phyloP scores from a whole-genome alignment of 2,113 vertebrate genomes.

The Oxygymnocypris stewartii region DNA sequence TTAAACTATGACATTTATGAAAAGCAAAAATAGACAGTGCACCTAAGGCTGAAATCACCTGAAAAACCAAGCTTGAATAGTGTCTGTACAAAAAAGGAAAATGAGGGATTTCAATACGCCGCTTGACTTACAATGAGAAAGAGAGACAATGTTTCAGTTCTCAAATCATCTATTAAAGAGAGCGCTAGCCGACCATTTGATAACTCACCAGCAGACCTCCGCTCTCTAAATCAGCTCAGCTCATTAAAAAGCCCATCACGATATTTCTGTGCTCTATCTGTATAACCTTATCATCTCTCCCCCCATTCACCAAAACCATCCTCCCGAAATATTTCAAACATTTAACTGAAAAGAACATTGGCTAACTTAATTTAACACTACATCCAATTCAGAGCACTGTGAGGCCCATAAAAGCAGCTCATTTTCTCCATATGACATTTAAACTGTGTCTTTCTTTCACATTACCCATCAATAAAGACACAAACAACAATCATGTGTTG shows the following conservation, averaged over 20 bases:
- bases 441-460: not conserved
- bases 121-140: not conserved
- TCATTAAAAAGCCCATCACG: constrained; percentile 24
- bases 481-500: not conserved
- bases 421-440: constrained; percentile 5
- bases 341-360: not conserved
- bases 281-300: not conserved
- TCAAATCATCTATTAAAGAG: constrained; percentile 27
- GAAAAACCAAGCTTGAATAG: not conserved
- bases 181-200: not conserved
- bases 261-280: not conserved
- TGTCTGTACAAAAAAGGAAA: not conserved
- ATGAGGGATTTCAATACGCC: not conserved
- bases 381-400: not conserved
- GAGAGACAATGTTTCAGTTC: not conserved
- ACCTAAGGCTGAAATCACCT: not conserved
- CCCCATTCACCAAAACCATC: not conserved
- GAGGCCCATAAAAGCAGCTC: not conserved
- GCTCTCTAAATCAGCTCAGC: constrained; percentile 22
- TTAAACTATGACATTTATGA: not conserved
- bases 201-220: not conserved
- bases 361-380: constrained; percentile 7
- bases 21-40: not conserved
- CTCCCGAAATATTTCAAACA: not conserved
- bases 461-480: not conserved